These are phyloP conservation scores for Okapia johnstoni DNA, from an alignment of 2,113 vertebrate genomes.

Conservation along the genomic window DNA sequence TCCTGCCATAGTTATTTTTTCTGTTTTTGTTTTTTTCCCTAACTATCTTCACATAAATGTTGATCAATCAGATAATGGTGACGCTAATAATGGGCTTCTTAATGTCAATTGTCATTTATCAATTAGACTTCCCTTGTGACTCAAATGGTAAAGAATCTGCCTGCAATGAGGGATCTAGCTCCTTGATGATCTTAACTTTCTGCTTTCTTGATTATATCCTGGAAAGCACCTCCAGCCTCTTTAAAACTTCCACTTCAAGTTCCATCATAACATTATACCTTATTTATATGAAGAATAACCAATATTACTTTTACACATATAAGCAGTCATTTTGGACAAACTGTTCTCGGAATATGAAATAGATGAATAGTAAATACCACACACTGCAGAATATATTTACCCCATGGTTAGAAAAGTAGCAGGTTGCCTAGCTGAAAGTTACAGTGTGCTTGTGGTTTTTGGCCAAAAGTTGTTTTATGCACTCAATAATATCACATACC, in stretches of 20 bases:
- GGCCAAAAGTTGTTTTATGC: background rate
- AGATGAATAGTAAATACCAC: background rate
- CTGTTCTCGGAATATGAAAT: background rate
- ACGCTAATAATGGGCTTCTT: background rate
- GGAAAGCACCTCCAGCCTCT: background rate
- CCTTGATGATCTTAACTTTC: background rate
- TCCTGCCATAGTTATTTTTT: background rate
- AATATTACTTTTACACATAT: background rate
- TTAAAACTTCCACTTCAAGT: background rate
- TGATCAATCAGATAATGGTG: background rate
- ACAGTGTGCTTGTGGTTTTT: background rate
- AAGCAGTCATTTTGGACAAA: slow-evolving; percentile 1
- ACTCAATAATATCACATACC: background rate
- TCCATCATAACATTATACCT: background rate
- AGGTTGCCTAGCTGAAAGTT: background rate
- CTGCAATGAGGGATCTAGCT: background rate
- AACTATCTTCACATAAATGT: background rate
- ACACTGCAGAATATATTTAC: background rate
- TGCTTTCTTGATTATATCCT: background rate
- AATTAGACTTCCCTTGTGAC: background rate
- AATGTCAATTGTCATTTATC: background rate
- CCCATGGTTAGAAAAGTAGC: background rate
- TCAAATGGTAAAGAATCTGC: background rate
- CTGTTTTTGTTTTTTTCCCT: background rate
- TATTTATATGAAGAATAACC: background rate